Evolutionary conservation across 1,140 invertebrate genomes (phyloP), one percentile per base, ranked within the genome.

Genomic region (Teleogryllus occipitalis): DNA sequence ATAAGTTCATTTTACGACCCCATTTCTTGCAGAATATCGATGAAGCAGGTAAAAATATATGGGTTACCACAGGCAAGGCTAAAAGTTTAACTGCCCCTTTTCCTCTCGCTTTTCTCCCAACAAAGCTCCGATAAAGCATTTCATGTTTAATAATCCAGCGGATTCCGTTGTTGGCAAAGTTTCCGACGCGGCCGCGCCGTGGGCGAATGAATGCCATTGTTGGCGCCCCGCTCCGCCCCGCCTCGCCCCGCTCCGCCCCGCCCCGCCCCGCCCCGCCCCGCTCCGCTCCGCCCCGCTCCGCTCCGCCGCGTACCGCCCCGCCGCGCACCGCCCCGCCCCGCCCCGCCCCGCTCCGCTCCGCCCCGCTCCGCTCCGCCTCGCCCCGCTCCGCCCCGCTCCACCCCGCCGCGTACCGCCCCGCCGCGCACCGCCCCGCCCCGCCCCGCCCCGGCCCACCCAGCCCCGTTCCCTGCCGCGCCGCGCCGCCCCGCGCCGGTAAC

Each of bases 1-100:
- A 65, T 65, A 65, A 65, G 54, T 65, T 65, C 54, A 65, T 65
- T 65, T 65, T 65, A 65, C 54, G 54, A 65, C 54, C 54, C 54
- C 54, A 65, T 65, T 65, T 65, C 54, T 65, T 65, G 10, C 54
- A 7, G 54, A 65, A 65, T 65, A 65, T 65, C 54, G 54, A 65
- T 65, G 54, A 65, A 18, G 54, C 54, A 65, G 54, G 54, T 65
- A 65, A 65, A 65, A 65, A 65, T 65, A 65, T 65, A 65, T 65
- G 54, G 54, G 54, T 65, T 65, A 65, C 54, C 54, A 65, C 54
- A 65, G 54, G 54, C 10, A 65, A 14, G 54, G 54, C 54, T 65
- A 65, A 65, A 65, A 65, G 54, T 65, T 65, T 65, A 65, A 65
- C 54, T 65, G 7, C 54, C 10, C 10, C 27, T 39, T 5, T 39